Evolutionary conservation across 1,140 invertebrate genomes (phyloP), one percentile per base, ranked within the genome.

Genomic region (Aphaenogaster ashmeadi): DNA sequence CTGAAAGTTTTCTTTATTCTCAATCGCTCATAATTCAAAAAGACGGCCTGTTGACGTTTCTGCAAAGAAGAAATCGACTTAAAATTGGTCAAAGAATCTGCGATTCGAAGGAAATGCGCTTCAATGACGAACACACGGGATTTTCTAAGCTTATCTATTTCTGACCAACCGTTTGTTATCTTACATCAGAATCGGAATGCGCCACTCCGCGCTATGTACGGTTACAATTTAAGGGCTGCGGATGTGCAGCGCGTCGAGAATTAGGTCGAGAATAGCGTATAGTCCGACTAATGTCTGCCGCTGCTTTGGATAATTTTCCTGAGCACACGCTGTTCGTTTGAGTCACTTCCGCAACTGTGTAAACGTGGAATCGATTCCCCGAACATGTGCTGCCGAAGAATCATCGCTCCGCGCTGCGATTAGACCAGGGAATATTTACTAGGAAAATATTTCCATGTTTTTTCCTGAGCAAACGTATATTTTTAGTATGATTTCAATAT

Each of bases 301-400:
- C 52, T 84, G 69, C 80, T 84, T 84, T 47, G 80, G 80, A 84
- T 84, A 84, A 84, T 84, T 84, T 84, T 84, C 54, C 69, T 50
- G 41, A 50, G 44, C 69, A 75, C 41, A 84, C 69, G 54, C 15
- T 84, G 67, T 84, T 84, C 80, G 67, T 60, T 75, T 47, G 80
- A 50, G 69, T 75, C 80, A 56, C 80, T 84, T 84, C 80, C 80
- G 80, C 80, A 75, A 69, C 80, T 84, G 69, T 60, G 80, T 84
- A 84, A 84, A 84, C 69, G 80, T 75, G 69, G 8, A 75, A 84
- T 84, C 80, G 80, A 84, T 84, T 84, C 44, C 5, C 11, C 44
- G 33, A 36, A 56, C 54, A 21, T 84, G 33, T 75, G 54, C 69
- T 38, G 54, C 41, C 69, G 38, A 38, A 75, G 54, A 44, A 75